Evolutionary conservation across 37 sponge, comb jelly and placozoan species (phyloP).

Genomic region (Agelas oroides): DNA sequence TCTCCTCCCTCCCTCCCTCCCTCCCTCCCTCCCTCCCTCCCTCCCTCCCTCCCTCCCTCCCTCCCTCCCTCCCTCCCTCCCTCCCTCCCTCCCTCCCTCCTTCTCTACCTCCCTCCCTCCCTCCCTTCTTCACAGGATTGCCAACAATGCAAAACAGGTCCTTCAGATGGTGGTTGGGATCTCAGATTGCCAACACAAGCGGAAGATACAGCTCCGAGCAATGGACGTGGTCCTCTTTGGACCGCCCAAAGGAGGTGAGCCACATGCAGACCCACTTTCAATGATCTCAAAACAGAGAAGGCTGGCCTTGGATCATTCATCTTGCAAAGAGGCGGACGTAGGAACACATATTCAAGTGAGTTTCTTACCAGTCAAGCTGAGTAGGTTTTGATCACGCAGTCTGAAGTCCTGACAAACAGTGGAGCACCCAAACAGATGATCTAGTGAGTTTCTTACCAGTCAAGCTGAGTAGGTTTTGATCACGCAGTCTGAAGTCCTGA

Average conservation of each 20-base stretch:
- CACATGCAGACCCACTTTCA: not conserved
- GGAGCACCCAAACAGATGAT: no score
- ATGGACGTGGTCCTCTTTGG: conserved; percentile 95
- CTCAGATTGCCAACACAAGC: conserved; percentile 76
- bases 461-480: no score
- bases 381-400: no score
- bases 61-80: conserved; percentile 39
- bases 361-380: no score
- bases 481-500: no score
- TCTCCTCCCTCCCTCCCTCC: conserved; percentile 27
- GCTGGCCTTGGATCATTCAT: not conserved
- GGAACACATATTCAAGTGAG: not conserved
- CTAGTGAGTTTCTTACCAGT: no score
- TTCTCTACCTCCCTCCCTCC: not conserved
- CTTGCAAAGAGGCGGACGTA: not conserved
- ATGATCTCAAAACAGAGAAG: not conserved
- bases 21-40: conserved; percentile 47
- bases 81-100: conserved; percentile 30
- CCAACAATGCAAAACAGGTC: conserved; percentile 56
- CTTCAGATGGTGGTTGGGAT: conserved; percentile 70
- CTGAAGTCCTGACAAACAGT: no score
- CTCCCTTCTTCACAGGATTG: conserved; percentile 38
- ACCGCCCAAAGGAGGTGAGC: conserved; percentile 30
- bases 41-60: conserved; percentile 35
- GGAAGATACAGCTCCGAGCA: conserved; percentile 88